Percentiles rank a stretch among this genome's conserved stretches.
phyloP scores from a whole-genome alignment of 1,140 invertebrate genomes.

The Chionoecetes opilio region DNA sequence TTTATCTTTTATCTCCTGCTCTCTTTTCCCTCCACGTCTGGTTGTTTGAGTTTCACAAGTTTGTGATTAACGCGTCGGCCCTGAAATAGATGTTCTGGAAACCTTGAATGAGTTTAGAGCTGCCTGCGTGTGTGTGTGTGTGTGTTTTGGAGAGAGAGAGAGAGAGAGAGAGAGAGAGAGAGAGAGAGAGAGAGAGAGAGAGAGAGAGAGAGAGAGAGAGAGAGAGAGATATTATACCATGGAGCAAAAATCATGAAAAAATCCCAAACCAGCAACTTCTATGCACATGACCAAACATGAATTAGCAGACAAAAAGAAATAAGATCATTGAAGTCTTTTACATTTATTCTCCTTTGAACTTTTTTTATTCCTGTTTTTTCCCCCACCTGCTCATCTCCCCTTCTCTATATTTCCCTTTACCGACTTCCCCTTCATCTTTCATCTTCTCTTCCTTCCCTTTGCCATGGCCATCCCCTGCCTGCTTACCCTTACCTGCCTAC shows the following conservation, averaged over 20 bases:
- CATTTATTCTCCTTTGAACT: background rate
- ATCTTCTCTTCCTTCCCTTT: background rate
- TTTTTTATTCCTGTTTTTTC: background rate
- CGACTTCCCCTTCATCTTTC: background rate
- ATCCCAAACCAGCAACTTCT: too few relatives aligned
- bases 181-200: constrained; percentile 10
- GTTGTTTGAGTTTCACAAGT: background rate
- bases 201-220: background rate
- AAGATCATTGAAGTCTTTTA: background rate
- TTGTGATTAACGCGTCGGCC: background rate
- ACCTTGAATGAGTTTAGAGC: background rate
- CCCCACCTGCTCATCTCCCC: background rate
- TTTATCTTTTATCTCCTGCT: background rate
- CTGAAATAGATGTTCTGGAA: background rate
- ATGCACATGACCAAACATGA: too few relatives aligned
- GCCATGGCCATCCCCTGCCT: too few relatives aligned
- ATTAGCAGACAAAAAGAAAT: background rate
- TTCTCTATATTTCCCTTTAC: background rate
- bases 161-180: background rate
- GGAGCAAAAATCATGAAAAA: too few relatives aligned
- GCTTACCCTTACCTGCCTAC: too few relatives aligned
- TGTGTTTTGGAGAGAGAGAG: background rate
- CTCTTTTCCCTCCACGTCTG: background rate
- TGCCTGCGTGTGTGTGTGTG: background rate
- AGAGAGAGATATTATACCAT: background rate